Evolutionary conservation across 1,140 invertebrate genomes (phyloP).

Genomic region (Platorchestia sp.): DNA sequence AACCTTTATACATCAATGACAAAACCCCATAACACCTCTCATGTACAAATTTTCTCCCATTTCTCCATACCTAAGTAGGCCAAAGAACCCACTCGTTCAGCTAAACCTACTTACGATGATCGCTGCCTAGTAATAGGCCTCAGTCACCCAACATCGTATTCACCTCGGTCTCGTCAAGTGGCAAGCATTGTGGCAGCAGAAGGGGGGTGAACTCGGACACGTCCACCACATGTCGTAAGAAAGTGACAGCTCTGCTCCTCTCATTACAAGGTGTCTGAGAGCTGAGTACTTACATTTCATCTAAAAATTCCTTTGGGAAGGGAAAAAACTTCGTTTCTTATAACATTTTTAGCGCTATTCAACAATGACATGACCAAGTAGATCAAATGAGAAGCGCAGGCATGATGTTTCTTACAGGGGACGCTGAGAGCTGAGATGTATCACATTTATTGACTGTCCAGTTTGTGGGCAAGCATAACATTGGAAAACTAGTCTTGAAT

Average conservation of each 20-base stretch:
- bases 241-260: neutral
- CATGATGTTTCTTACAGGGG: neutral
- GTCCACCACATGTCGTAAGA: neutral
- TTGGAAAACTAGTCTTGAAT: neutral
- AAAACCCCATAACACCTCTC: too few relatives aligned
- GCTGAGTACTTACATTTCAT: neutral
- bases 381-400: neutral
- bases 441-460: neutral
- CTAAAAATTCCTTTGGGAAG: neutral
- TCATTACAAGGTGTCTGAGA: neutral
- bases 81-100: too few relatives aligned
- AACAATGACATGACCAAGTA: neutral
- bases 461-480: neutral
- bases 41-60: too few relatives aligned
- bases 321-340: neutral
- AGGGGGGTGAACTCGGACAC: neutral
- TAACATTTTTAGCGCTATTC: neutral
- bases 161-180: neutral
- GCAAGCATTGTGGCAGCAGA: neutral
- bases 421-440: neutral
- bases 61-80: too few relatives aligned
- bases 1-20: too few relatives aligned
- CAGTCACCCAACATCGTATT: neutral
- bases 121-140: neutral
- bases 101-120: neutral